Evolutionary conservation across 2,113 vertebrate genomes (phyloP).

Genomic region (Lophotis ruficrista): DNA sequence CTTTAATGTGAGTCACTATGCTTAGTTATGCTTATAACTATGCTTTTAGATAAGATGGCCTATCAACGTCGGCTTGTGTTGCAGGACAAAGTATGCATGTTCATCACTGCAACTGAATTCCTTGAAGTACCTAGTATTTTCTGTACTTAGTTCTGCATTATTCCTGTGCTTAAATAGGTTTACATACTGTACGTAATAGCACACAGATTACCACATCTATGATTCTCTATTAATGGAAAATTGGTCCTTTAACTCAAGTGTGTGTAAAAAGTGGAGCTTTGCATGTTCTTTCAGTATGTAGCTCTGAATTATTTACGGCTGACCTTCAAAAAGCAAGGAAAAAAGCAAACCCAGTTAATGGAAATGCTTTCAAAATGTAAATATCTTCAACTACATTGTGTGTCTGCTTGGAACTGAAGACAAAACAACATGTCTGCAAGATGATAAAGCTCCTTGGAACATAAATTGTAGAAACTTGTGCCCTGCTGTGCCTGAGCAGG

Average conservation of each 20-base stretch:
- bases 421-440: slow-evolving; percentile 37
- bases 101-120: neutral
- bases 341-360: neutral
- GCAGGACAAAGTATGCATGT: neutral
- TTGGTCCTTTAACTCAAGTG: neutral
- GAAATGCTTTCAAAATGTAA: slow-evolving; percentile 40
- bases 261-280: neutral
- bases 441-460: neutral
- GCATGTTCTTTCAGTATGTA: neutral
- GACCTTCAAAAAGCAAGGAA: slow-evolving; percentile 44
- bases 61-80: neutral
- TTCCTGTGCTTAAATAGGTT: neutral
- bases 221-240: neutral
- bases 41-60: neutral
- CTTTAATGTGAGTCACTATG: neutral
- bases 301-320: slow-evolving; percentile 59
- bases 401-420: slow-evolving; percentile 11
- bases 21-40: neutral
- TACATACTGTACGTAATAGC: neutral
- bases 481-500: neutral
- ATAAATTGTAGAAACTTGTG: neutral
- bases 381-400: neutral
- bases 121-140: neutral
- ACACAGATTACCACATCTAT: too few relatives aligned
- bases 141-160: neutral